Evolutionary conservation across 2,113 vertebrate genomes (phyloP).

Genomic region (Lota lota): DNA sequence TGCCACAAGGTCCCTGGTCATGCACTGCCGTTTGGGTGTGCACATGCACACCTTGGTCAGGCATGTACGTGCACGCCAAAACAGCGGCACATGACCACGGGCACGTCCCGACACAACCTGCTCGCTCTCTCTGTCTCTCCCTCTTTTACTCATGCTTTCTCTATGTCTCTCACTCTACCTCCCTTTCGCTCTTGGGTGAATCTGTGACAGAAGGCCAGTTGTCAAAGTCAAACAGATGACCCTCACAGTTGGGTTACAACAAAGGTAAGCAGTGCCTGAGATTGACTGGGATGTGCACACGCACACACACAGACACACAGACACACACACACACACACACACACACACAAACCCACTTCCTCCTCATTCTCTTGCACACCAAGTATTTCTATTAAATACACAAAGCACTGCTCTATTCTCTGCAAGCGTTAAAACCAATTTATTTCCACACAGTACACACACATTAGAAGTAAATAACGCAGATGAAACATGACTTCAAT

Average conservation of each 20-base stretch:
- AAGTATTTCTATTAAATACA: not conserved
- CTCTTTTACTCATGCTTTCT: constrained; percentile 1
- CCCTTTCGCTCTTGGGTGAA: constrained; percentile 21
- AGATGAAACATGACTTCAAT: constrained; percentile 1
- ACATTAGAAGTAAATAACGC: not conserved
- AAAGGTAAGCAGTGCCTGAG: constrained; percentile 40
- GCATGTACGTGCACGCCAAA: constrained; percentile 30
- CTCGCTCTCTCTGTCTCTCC: not conserved
- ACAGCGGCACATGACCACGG: constrained; percentile 17
- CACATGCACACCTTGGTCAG: constrained; percentile 19
- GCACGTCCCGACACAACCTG: not conserved
- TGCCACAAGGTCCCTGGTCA: constrained; percentile 21
- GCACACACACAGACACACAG: constrained; percentile 15
- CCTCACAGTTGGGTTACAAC: constrained; percentile 59
- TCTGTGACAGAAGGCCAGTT: constrained; percentile 58
- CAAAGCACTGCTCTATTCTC: not conserved
- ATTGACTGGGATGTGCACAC: constrained; percentile 3
- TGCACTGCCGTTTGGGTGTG: no score
- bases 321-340: constrained; percentile 5
- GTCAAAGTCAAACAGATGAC: constrained; percentile 71
- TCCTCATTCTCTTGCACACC: not conserved
- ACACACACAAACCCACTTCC: constrained; percentile 15
- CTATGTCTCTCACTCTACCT: constrained; percentile 20
- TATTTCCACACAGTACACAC: not conserved
- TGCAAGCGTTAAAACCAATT: not conserved